phyloP scores from a whole-genome alignment of 2,797 vertebrate genomes.

The Bucorvus abyssinicus region DNA sequence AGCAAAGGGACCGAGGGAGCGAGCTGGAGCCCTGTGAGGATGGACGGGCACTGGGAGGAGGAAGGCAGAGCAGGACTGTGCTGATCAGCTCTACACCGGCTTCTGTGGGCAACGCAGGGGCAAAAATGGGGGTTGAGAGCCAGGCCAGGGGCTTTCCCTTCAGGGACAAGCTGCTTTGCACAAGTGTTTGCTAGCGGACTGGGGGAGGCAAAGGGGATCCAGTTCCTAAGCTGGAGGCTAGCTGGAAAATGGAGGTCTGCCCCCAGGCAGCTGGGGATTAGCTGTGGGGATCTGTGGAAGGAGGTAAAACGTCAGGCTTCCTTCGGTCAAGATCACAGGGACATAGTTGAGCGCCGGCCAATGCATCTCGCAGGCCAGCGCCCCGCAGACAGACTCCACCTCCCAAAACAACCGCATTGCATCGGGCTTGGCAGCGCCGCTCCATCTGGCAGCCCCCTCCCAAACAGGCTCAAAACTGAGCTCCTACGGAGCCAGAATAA shows the following conservation, averaged over 20 bases:
- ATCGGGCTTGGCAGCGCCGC: background rate
- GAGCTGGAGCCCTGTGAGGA: accelerated
- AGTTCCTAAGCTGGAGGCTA: background rate
- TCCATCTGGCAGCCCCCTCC: slow-evolving; percentile 13
- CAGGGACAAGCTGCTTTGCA: background rate
- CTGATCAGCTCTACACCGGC: background rate
- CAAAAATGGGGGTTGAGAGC: background rate
- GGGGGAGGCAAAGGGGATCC: background rate
- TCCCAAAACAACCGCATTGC: background rate
- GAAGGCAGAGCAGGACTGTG: background rate
- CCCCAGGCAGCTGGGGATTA: background rate
- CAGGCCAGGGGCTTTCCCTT: background rate
- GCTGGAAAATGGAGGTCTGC: background rate
- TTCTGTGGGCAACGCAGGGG: background rate
- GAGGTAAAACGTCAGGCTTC: background rate
- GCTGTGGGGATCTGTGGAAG: background rate
- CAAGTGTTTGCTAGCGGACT: background rate
- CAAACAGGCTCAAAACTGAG: background rate
- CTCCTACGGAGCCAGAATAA: background rate
- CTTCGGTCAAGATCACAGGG: background rate
- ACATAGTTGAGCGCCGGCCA: background rate
- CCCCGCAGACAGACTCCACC: slow-evolving; percentile 7
- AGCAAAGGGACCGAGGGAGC: background rate
- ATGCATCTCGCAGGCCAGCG: background rate
- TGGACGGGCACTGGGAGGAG: background rate